Evolutionary conservation across 2,797 vertebrate genomes (phyloP), one percentile per base, ranked within the genome.

Genomic region (Melanotaenia trifasciata): DNA sequence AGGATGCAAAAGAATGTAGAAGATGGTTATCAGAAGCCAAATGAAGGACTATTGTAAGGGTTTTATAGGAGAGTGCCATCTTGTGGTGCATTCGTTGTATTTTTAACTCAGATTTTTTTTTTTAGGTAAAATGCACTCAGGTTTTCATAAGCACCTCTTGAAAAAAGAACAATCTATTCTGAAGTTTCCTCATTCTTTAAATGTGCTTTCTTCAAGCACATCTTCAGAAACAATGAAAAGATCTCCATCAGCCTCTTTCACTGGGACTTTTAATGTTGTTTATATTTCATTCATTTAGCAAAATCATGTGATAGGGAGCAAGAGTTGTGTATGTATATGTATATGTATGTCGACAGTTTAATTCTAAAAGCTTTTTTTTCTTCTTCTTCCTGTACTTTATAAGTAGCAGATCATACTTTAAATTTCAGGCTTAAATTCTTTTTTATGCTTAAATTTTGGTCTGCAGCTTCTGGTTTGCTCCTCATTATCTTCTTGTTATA

Each of bases 401-500:
- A 56, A 70, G 59, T 35, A 22, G 58, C 33, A 78, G 8, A 35
- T 38, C 20, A 32, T 12, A 16, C n/a, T 24, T 60, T 67, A 38
- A 38, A 38, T 14, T 1, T 38, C 24, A 26, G 28, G 36, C 22
- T 78, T 73, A 68, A 61, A 8, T 63, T 26, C 72, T 76, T 78
- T 35, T 65, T 77, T 47, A 38, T 12, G 20, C 43, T 75, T 43
- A 68, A 43, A 12, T 53, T 53, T 76, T 74, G 28, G 26, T 73
- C 65, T 76, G 71, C 61, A 70, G 63, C 20, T 68, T 76, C 13
- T 65, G 47, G 1, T 66, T 73, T 58, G 57, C 64, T 61, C 58
- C 68, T 89, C 74, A 86, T 89, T 73, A 76, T n/a, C 65, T 64
- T 67, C 50, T 67, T 38, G 28, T 69, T 72, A 69, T 60, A 68